These are phyloP conservation scores for Porites lobata DNA, from an alignment of 92 coral and sea anemone genomes.

Conservation along the genomic window DNA sequence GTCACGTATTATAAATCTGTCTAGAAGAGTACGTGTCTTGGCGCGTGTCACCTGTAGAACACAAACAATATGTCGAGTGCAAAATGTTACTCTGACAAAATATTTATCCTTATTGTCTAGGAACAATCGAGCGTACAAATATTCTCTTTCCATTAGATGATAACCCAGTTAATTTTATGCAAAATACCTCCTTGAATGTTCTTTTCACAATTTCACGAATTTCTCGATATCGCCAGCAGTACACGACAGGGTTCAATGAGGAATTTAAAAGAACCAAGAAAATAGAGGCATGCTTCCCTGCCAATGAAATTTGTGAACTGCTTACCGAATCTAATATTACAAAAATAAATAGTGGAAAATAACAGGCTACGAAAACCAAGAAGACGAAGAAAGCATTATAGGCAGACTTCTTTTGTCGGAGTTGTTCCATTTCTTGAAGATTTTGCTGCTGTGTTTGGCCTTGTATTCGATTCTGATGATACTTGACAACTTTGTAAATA, in stretches of 20 bases:
- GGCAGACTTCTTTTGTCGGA: slow-evolving; percentile 20
- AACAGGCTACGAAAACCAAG: background rate
- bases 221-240: slow-evolving; percentile 22
- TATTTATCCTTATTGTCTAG: no score
- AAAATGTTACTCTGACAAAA: no score
- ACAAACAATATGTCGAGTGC: no score
- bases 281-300: background rate
- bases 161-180: no score
- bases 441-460: slow-evolving; percentile 26
- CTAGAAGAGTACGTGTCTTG: no score
- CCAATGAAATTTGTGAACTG: background rate
- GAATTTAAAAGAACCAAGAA: background rate
- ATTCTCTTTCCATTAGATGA: no score
- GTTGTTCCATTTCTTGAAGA: background rate
- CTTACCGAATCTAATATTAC: background rate
- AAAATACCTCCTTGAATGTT: background rate
- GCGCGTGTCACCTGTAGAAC: no score
- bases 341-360: background rate
- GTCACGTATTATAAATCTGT: no score
- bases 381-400: slow-evolving; percentile 9
- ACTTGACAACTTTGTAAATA: background rate
- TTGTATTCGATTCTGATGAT: slow-evolving; percentile 27
- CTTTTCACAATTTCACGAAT: slow-evolving; percentile 2
- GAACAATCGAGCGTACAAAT: no score
- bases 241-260: background rate